Percentiles rank a stretch among this genome's conserved stretches.
These are phyloP conservation scores for Ptilodon capucinus DNA, from an alignment of 2,888 invertebrate species.

Conservation along the genomic window DNA sequence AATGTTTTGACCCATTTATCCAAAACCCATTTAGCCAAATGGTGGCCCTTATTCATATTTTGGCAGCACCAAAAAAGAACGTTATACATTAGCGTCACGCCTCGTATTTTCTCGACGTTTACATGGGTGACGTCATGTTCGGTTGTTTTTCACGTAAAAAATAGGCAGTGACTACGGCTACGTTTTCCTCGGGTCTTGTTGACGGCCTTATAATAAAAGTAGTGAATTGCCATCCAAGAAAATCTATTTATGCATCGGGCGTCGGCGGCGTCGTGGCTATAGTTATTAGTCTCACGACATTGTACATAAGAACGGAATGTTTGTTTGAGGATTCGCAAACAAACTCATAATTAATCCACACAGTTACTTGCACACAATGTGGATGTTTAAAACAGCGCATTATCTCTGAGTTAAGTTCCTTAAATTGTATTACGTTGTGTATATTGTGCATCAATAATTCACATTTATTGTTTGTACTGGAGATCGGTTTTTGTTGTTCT, in stretches of 20 bases:
- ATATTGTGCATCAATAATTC: neutral
- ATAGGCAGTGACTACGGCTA: conserved; percentile 56
- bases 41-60: conserved; percentile 17
- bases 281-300: conserved; percentile 65
- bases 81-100: conserved; percentile 23
- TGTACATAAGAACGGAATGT: conserved; percentile 68
- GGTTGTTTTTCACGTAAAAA: conserved; percentile 53
- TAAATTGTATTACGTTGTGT: conserved; percentile 30
- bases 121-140: conserved; percentile 35
- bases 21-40: neutral
- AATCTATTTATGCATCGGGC: conserved; percentile 72
- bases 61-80: conserved; percentile 29
- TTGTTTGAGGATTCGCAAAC: conserved; percentile 76
- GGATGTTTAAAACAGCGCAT: conserved; percentile 49
- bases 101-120: conserved; percentile 31
- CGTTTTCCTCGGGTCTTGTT: conserved; percentile 45
- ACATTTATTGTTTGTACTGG: neutral
- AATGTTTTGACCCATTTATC: neutral
- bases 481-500: neutral
- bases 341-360: conserved; percentile 68
- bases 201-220: conserved; percentile 60
- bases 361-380: conserved; percentile 58
- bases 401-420: conserved; percentile 50
- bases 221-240: conserved; percentile 71
- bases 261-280: conserved; percentile 66